A percentile compares a stretch with the other conserved stretches of the same genome.
Evolutionary conservation across 2,888 invertebrate genomes (phyloP).

Genomic region (Dryococelus australis): DNA sequence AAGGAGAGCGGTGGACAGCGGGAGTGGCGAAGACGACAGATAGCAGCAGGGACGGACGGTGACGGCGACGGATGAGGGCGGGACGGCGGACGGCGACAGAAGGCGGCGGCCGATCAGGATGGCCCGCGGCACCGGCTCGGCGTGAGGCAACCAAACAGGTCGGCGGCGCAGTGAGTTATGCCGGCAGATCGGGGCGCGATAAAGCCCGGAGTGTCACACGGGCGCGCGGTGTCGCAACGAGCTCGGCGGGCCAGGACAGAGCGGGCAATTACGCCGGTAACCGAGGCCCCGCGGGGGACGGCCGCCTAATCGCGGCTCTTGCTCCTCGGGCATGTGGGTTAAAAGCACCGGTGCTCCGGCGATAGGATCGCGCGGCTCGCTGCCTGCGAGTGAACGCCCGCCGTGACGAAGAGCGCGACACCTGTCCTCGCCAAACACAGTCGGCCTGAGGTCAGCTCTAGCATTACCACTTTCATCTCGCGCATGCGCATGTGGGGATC

Average conservation of each 20-base stretch:
- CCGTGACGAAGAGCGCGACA: neutral
- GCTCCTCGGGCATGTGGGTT: neutral
- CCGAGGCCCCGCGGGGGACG: too few species aligned
- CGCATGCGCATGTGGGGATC: neutral
- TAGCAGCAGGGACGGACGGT: too few species aligned
- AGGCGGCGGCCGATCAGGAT: too few species aligned
- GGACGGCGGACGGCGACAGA: too few species aligned
- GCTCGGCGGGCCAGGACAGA: neutral
- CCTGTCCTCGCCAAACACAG: neutral
- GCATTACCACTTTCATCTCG: neutral
- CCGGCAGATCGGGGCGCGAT: too few species aligned
- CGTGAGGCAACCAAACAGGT: too few species aligned
- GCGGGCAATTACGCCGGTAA: neutral
- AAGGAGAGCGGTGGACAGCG: too few species aligned
- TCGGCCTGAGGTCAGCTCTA: neutral
- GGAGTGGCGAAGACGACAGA: too few species aligned
- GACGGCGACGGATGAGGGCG: too few species aligned
- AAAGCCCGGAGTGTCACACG: neutral
- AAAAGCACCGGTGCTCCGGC: neutral
- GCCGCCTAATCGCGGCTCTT: neutral
- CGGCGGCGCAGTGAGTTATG: too few species aligned
- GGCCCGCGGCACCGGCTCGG: too few species aligned
- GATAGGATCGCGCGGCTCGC: neutral
- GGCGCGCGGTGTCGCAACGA: neutral
- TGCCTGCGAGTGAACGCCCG: neutral